Evolutionary conservation across 2,113 vertebrate species (phyloP), one percentile per base, ranked within the genome.

Genomic region (Rhabdornis inornatus): DNA sequence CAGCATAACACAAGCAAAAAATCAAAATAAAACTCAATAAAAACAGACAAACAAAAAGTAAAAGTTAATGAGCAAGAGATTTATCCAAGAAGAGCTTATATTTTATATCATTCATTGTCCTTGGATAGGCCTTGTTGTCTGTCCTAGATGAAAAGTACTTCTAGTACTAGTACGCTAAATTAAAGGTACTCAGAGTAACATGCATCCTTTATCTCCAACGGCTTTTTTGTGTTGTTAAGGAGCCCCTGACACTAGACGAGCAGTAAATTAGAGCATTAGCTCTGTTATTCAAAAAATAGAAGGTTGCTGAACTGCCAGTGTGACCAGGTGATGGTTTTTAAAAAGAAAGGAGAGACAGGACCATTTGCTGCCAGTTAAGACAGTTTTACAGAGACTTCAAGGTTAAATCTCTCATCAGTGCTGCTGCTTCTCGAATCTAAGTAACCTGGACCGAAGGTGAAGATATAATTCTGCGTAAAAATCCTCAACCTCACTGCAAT

Each of bases 61-160:
- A 49, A 79, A 87, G 9, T 4, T 71, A 45, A 30, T 7, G 6
- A 10, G 14, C 64, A 80, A 91, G 35, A 79, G 50, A 49, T 65
- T 87, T 75, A 2, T 8, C 11, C 7, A 0, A 9, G 45, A 53
- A 21, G 2, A 77, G 4, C 6, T 72, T 77, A 5, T 52, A 30
- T 49, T 56, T 68, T 39, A 18, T 12, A 61, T 25, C 22, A 5
- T 12, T 79, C 63, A n/a, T n/a, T 4, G 4, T 52, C 27, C 42
- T 61, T 61, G 33, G 27, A 45, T 27, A 61, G 52, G 33, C 10
- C 9, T 85, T 84, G 16, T 72, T 47, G 16, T 25, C 28, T 82
- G 18, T 55, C 45, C 18, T 24, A 44, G 19, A 37, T 18, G 7
- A 64, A 80, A 84, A 60, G 4, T 25, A 57, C 27, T 82, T 55